phyloP scores from a whole-genome alignment of 2,113 vertebrate species.

The Blennius ocellaris region DNA sequence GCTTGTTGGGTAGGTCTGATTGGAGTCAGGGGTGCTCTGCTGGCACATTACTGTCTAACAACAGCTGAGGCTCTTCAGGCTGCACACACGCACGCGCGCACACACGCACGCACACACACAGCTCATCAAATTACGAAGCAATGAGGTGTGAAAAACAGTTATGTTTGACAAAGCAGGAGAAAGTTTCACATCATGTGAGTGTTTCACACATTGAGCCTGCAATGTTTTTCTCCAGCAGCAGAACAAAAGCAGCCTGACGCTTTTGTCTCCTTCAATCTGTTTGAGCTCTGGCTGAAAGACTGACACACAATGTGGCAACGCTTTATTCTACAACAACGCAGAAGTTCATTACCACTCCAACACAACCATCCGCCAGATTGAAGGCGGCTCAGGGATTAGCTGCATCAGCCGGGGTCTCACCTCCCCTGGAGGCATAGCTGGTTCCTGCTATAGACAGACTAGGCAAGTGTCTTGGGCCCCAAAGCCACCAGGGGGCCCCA shows the following conservation, averaged over 20 bases:
- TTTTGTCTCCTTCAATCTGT: slow-evolving; percentile 12
- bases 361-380: slow-evolving; percentile 14
- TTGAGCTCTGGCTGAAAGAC: slow-evolving; percentile 15
- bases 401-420: neutral
- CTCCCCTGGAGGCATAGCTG: neutral
- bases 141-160: slow-evolving; percentile 53
- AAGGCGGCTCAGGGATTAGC: slow-evolving; percentile 1
- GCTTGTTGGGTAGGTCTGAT: slow-evolving; percentile 22
- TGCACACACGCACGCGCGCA: slow-evolving; percentile 21
- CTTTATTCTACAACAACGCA: slow-evolving; percentile 7
- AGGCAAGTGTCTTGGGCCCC: too few species aligned
- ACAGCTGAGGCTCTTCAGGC: slow-evolving; percentile 55
- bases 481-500: too few species aligned
- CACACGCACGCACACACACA: slow-evolving; percentile 29
- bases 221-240: neutral
- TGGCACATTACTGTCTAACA: slow-evolving; percentile 29
- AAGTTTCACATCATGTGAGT: slow-evolving; percentile 7
- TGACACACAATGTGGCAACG: slow-evolving; percentile 21
- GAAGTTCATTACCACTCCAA: slow-evolving; percentile 36
- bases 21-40: slow-evolving; percentile 10
- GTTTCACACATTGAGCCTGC: slow-evolving; percentile 27
- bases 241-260: slow-evolving; percentile 26
- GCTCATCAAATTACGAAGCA: slow-evolving; percentile 53
- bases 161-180: slow-evolving; percentile 34
- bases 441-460: too few species aligned